These are phyloP conservation scores for Carpatolechia fugitivella DNA, from an alignment of 2,888 invertebrate species.

Conservation along the genomic window DNA sequence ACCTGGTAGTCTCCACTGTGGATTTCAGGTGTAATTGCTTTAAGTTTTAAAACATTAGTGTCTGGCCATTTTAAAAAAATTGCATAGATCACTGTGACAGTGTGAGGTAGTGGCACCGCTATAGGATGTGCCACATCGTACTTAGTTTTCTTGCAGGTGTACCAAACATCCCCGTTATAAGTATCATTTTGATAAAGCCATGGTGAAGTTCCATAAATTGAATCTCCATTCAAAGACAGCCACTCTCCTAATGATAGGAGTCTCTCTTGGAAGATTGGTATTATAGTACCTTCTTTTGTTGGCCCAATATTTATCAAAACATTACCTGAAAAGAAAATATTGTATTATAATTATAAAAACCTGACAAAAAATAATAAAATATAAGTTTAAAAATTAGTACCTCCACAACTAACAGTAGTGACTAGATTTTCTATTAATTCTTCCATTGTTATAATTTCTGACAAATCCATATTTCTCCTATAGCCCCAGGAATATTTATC, in stretches of 20 bases:
- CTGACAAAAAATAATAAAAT: background rate
- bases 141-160: constrained; percentile 64
- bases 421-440: constrained; percentile 86
- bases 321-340: constrained; percentile 78
- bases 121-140: constrained; percentile 44
- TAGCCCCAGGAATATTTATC: constrained; percentile 94
- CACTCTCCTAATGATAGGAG: constrained; percentile 88
- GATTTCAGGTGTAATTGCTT: constrained; percentile 41
- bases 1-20: constrained; percentile 43
- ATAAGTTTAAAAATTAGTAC: constrained; percentile 52
- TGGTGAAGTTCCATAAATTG: constrained; percentile 88
- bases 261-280: constrained; percentile 92
- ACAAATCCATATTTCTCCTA: constrained; percentile 83
- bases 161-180: constrained; percentile 85
- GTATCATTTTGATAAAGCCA: constrained; percentile 92
- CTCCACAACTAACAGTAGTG: constrained; percentile 91
- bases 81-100: constrained; percentile 80
- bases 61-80: constrained; percentile 85
- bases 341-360: background rate
- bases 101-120: constrained; percentile 32
- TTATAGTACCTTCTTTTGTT: constrained; percentile 91
- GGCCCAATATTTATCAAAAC: constrained; percentile 92
- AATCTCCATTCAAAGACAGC: constrained; percentile 91
- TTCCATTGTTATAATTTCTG: constrained; percentile 82
- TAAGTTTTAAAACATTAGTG: constrained; percentile 61